Evolutionary conservation across 2,797 vertebrate species (phyloP).

Genomic region (Spea hammondii): DNA sequence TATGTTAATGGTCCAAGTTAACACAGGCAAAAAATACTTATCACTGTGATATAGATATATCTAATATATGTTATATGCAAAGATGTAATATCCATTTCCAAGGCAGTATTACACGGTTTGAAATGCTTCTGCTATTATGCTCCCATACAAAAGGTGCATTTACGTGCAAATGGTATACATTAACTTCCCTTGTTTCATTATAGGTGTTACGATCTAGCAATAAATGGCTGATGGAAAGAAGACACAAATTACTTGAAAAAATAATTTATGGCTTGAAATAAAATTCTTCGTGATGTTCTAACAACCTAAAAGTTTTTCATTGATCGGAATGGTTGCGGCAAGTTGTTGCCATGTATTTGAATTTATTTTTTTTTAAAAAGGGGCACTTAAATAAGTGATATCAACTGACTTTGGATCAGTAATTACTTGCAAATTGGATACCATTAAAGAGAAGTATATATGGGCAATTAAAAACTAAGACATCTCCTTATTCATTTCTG

Average conservation of each 20-base stretch:
- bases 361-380: neutral
- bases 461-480: slow-evolving; percentile 32
- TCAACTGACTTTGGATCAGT: slow-evolving; percentile 3
- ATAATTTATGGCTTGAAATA: slow-evolving; percentile 41
- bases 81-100: neutral
- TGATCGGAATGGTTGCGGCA: neutral
- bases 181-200: neutral
- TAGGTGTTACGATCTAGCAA: neutral
- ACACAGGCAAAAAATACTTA: neutral
- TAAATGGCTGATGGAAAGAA: neutral
- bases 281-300: slow-evolving; percentile 36
- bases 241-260: neutral
- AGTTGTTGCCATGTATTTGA: neutral
- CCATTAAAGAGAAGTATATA: slow-evolving; percentile 1
- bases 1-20: too few species aligned
- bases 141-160: neutral
- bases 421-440: slow-evolving; percentile 30
- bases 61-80: neutral
- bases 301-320: neutral
- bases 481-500: neutral
- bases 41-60: neutral
- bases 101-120: neutral
- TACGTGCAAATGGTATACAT: neutral
- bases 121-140: neutral
- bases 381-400: slow-evolving; percentile 3